phyloP scores from a whole-genome alignment of 2,888 invertebrate genomes.

The Pterostichus madidus region DNA sequence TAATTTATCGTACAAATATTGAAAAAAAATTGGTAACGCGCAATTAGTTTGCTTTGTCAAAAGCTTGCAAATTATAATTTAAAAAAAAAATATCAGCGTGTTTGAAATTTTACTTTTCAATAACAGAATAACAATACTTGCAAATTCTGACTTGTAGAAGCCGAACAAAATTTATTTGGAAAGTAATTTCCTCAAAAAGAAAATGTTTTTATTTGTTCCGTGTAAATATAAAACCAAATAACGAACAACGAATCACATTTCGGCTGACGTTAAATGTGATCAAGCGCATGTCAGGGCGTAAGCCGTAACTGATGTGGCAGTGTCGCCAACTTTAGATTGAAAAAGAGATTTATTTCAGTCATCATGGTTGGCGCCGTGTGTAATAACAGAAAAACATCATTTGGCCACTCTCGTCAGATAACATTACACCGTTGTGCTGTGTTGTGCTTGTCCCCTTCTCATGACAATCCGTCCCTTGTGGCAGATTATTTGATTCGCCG shows the following conservation, averaged over 20 bases:
- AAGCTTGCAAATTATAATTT: no score
- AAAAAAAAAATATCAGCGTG: no score
- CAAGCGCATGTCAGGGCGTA: slow-evolving; percentile 2
- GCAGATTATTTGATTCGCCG: no score
- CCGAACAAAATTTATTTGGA: not conserved
- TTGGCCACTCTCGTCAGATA: slow-evolving; percentile 17
- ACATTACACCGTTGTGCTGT: not conserved
- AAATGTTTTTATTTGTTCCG: slow-evolving; percentile 29
- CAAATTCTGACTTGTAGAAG: no score
- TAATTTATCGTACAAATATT: no score
- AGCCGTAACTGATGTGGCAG: slow-evolving; percentile 34
- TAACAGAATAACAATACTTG: no score
- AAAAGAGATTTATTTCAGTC: slow-evolving; percentile 45
- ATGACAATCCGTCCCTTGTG: no score
- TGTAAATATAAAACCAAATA: slow-evolving; percentile 28
- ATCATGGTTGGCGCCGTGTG: slow-evolving; percentile 1
- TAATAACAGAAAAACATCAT: slow-evolving; percentile 35
- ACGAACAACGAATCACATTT: slow-evolving; percentile 44
- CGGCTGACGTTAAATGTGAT: slow-evolving; percentile 1
- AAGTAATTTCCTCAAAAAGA: slow-evolving; percentile 19
- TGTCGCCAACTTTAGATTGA: slow-evolving; percentile 47
- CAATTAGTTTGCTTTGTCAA: no score
- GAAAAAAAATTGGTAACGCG: no score
- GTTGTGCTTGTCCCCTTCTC: not conserved
- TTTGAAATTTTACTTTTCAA: no score